These are phyloP conservation scores for Cyanoramphus novaezelandiae DNA, from an alignment of 2,113 vertebrate genomes.

Conservation along the genomic window DNA sequence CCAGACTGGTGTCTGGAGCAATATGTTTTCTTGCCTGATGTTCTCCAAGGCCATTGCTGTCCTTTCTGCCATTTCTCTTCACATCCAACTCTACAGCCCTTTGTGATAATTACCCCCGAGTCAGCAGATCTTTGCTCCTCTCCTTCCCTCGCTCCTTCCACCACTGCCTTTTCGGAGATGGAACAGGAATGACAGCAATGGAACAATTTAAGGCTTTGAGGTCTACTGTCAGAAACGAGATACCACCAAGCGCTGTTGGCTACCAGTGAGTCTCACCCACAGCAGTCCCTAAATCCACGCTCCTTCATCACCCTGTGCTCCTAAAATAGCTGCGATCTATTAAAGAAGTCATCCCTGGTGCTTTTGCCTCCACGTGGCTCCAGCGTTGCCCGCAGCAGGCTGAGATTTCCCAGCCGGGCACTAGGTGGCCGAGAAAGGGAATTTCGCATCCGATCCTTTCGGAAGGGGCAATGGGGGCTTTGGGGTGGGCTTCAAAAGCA, in stretches of 20 bases:
- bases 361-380: not conserved
- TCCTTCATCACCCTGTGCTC: not conserved
- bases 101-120: not conserved
- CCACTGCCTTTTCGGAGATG: not conserved
- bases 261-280: not conserved
- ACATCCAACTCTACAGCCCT: not conserved
- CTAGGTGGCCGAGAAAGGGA: slow-evolving; percentile 47
- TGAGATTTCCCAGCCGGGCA: slow-evolving; percentile 38
- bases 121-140: not conserved
- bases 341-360: not conserved
- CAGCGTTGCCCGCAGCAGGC: not conserved
- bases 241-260: fast-evolving
- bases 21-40: not conserved
- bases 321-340: not conserved
- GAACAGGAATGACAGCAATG: not conserved
- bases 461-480: not conserved
- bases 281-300: not conserved
- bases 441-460: not conserved
- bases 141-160: not conserved
- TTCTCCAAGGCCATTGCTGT: not conserved
- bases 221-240: not conserved
- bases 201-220: not conserved
- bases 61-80: not conserved
- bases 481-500: not conserved
- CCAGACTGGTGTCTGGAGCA: not conserved